phyloP scores from a whole-genome alignment of 2,113 vertebrate genomes.

The Montifringilla adamsi region DNA sequence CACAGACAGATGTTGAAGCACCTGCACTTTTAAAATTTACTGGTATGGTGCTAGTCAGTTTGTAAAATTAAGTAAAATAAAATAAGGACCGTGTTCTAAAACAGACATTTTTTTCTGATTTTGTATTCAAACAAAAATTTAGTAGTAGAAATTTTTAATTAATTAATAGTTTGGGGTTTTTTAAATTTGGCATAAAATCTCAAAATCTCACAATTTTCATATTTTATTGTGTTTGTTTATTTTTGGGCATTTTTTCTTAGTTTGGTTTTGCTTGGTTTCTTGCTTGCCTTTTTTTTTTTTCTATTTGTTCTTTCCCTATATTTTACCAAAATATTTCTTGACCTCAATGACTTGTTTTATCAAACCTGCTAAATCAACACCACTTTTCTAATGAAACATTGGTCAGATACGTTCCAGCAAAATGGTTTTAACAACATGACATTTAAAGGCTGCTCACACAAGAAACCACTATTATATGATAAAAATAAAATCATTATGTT shows the following conservation, averaged over 20 bases:
- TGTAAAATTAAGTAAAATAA: not conserved
- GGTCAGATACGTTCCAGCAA: not conserved
- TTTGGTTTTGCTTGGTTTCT: not conserved
- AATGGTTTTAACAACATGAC: not conserved
- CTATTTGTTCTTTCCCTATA: not conserved
- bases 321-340: not conserved
- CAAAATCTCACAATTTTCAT: rapidly evolving
- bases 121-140: not conserved
- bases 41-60: not conserved
- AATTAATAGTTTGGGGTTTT: too few species aligned
- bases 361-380: not conserved
- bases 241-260: rapidly evolving
- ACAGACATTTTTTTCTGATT: not conserved
- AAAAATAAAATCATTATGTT: not conserved
- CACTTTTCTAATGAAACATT: not conserved
- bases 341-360: not conserved
- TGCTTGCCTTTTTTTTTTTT: rapidly evolving
- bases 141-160: not conserved
- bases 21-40: not conserved
- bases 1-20: not conserved
- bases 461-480: not conserved
- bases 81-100: not conserved
- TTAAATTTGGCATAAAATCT: not conserved
- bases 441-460: not conserved
- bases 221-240: not conserved